Evolutionary conservation across 2,797 vertebrate genomes (phyloP), one percentile per base, ranked within the genome.

Genomic region (Benthosema pterotum): DNA sequence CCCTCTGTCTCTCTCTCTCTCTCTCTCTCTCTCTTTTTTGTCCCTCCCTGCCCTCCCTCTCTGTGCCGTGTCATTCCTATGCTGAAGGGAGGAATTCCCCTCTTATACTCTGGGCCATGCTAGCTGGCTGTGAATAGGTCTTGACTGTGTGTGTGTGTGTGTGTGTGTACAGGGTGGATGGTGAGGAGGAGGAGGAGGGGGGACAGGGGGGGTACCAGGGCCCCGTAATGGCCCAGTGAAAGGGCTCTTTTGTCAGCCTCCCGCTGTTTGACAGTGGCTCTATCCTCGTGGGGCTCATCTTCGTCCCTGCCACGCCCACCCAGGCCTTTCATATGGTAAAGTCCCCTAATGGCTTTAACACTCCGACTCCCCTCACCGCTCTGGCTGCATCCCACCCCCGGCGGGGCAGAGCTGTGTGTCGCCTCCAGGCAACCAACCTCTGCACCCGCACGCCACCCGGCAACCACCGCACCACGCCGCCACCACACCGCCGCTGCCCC

Each of bases 291-390:
- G 85, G 92, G 88, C 91, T 93, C 92, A 92, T 91, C 92, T 88
- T 89, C 83, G 22, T 67, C 77, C 59, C 78, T 28, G 86, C 85
- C 89, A 90, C 88, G 84, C 87, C 86, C 88, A 89, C 88, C 83
- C 84, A 25, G 68, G 72, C 92, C 83, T 94, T 95, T 95, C 93
- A 94, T 92, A 95, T 94, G 94, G 86, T 93, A 95, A 95, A 85
- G 71, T 12, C 66, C 78, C 87, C 88, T 93, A 94, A 95, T 93
- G 88, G 87, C 85, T 91, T 92, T 88, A 91, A 91, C 90, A 91
- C 91, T 92, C 82, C 80, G 88, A 25, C 43, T 25, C 52, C 12
- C 9, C 49, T 52, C 18, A n/a, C n/a, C 22, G 22, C 22, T 25
- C 22, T 22, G 4, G 28, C 22, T 42, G 76, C 60, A 78, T 77